These are phyloP conservation scores for Nautilus pompilius DNA, from an alignment of 1,140 invertebrate genomes.

Conservation along the genomic window DNA sequence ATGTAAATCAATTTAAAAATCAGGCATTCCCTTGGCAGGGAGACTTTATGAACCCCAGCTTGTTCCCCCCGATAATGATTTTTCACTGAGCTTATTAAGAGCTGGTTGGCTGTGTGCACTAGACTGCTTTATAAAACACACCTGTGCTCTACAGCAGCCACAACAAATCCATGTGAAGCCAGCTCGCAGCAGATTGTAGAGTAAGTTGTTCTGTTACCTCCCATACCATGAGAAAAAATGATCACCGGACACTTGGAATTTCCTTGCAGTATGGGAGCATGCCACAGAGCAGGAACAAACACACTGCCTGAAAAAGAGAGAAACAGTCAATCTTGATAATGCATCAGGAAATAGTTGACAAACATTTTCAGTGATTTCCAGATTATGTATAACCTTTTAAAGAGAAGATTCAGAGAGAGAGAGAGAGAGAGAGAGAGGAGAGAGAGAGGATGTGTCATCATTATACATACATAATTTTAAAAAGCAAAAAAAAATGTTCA, in stretches of 20 bases:
- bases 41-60: too few species aligned
- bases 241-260: constrained; percentile 61
- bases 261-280: constrained; percentile 45
- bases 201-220: constrained; percentile 64
- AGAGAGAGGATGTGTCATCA: neutral
- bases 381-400: neutral
- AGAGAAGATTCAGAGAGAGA: neutral
- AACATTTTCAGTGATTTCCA: neutral
- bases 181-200: constrained; percentile 63
- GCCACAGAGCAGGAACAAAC: constrained; percentile 62
- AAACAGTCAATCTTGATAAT: neutral
- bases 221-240: constrained; percentile 69
- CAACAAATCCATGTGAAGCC: constrained; percentile 67
- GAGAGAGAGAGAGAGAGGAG: neutral
- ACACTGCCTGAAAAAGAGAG: constrained; percentile 45
- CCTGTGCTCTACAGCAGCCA: constrained; percentile 67
- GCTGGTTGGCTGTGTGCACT: too few species aligned
- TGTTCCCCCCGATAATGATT: too few species aligned
- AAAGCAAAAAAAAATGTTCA: neutral
- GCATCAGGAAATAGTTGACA: neutral
- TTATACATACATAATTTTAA: neutral
- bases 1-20: too few species aligned
- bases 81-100: too few species aligned
- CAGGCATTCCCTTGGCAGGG: too few species aligned
- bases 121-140: too few species aligned